Evolutionary conservation across 2,888 invertebrate genomes (phyloP).

Genomic region (Pristionchus fissidentatus): DNA sequence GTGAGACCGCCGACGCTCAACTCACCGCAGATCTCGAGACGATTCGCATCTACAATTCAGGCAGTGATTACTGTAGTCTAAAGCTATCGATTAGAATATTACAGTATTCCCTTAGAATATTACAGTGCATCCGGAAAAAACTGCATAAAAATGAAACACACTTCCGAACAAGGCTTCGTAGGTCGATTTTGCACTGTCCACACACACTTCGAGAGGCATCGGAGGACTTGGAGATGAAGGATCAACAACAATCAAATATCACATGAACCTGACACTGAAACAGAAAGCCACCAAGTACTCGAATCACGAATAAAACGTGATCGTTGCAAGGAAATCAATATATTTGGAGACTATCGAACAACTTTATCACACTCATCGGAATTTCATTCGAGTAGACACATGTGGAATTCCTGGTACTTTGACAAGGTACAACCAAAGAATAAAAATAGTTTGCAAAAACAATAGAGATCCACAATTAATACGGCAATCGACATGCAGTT

Average conservation of each 20-base stretch:
- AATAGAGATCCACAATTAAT: background rate
- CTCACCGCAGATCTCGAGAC: slow-evolving; percentile 45
- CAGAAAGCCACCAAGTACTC: background rate
- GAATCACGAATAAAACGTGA: too few relatives aligned
- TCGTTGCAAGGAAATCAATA: too few relatives aligned
- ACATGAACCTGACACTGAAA: background rate
- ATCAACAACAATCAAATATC: background rate
- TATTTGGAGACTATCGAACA: too few relatives aligned
- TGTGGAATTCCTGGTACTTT: too few relatives aligned
- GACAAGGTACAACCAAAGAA: background rate
- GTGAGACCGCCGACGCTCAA: slow-evolving; percentile 48
- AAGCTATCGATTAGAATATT: background rate
- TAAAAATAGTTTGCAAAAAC: background rate
- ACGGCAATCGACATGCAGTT: background rate
- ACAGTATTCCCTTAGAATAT: background rate
- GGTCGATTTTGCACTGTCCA: background rate
- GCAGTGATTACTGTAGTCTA: background rate
- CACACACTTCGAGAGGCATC: slow-evolving; percentile 43
- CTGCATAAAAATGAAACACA: background rate
- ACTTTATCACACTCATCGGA: background rate
- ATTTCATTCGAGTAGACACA: too few relatives aligned
- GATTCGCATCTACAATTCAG: slow-evolving; percentile 11
- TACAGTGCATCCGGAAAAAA: too few relatives aligned
- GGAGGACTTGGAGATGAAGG: background rate
- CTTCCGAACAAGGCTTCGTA: slow-evolving; percentile 44